phyloP scores from a whole-genome alignment of 2,797 vertebrate species.

The Salarias fasciatus region DNA sequence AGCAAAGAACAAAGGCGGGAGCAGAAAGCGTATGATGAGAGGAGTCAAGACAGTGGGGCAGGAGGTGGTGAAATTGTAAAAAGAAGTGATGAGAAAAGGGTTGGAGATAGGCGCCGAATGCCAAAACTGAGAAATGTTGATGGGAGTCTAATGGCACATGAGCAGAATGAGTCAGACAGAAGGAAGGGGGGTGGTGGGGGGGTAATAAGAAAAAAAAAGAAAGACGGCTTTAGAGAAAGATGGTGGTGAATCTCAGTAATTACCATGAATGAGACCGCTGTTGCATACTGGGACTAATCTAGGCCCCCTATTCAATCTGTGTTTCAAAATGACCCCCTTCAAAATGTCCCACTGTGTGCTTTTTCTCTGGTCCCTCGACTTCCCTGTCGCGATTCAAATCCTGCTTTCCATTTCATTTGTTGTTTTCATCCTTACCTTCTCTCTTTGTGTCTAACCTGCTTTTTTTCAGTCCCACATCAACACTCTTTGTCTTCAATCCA shows the following conservation, averaged over 20 bases:
- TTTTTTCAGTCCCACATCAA: conserved; percentile 44
- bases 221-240: conserved; percentile 27
- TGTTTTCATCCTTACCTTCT: conserved; percentile 24
- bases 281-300: conserved; percentile 49
- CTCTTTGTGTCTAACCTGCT: conserved; percentile 24
- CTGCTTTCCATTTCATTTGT: conserved; percentile 22
- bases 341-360: conserved; percentile 14
- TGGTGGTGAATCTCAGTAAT: conserved; percentile 39
- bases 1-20: conserved; percentile 19
- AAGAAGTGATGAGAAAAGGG: conserved; percentile 33
- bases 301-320: conserved; percentile 10
- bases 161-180: conserved; percentile 31
- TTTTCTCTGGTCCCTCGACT: background rate
- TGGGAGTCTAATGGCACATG: conserved; percentile 41
- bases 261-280: conserved; percentile 43
- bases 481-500: conserved; percentile 46
- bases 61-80: conserved; percentile 35
- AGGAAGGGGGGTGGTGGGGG: background rate
- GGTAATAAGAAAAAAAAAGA: background rate
- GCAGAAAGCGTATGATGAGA: conserved; percentile 30
- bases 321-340: conserved; percentile 31
- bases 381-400: conserved; percentile 20
- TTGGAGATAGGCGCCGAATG: conserved; percentile 22
- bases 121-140: conserved; percentile 35
- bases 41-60: conserved; percentile 31